phyloP scores from a whole-genome alignment of 2,888 invertebrate genomes.

The Epistrophe grossulariae region DNA sequence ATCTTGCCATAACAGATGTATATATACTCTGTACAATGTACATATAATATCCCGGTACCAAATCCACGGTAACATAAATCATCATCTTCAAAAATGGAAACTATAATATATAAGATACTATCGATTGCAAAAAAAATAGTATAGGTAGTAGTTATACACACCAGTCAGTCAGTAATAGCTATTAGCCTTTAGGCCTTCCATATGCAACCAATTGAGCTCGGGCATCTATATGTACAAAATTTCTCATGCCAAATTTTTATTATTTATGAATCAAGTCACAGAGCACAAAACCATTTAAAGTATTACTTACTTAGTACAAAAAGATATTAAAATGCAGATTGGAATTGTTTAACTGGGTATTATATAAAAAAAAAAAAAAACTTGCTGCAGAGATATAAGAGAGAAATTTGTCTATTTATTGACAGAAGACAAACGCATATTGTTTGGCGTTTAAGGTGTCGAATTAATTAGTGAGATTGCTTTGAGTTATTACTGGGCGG shows the following conservation, averaged over 20 bases:
- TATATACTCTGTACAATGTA: background rate
- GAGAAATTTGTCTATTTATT: conserved; percentile 5
- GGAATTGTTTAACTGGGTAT: too few relatives aligned
- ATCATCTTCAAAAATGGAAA: conserved; percentile 35
- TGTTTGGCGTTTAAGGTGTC: background rate
- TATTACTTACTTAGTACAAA: conserved; percentile 15
- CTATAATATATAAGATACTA: conserved; percentile 14
- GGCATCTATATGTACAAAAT: background rate
- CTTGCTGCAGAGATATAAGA: background rate
- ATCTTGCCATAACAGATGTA: conserved; percentile 41
- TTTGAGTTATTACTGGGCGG: too few relatives aligned
- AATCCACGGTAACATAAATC: conserved; percentile 46
- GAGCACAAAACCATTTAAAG: background rate
- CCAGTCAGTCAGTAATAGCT: conserved; percentile 14
- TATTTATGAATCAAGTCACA: conserved; percentile 1
- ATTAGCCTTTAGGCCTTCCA: conserved; percentile 16
- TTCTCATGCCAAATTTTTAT: background rate
- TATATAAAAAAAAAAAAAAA: background rate
- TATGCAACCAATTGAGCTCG: background rate
- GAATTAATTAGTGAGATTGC: background rate
- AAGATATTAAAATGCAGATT: conserved; percentile 1
- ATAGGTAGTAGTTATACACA: background rate
- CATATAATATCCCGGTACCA: background rate
- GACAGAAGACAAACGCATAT: background rate
- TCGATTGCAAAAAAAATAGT: conserved; percentile 18